Evolutionary conservation across 2,888 invertebrate species (phyloP), one percentile per base, ranked within the genome.

Genomic region (Apamea epomidion): DNA sequence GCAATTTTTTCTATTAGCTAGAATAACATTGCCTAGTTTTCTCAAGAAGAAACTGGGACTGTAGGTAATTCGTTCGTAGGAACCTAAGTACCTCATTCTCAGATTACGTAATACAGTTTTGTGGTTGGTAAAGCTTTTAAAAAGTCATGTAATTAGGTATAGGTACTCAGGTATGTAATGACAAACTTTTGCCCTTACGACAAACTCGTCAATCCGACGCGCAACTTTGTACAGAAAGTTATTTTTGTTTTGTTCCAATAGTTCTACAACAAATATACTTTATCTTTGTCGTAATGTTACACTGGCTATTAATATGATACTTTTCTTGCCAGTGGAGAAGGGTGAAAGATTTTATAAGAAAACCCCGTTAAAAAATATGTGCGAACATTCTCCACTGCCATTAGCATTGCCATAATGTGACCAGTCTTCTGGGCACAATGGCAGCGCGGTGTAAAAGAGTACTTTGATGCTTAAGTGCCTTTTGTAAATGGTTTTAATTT

Each of bases 401-500:
- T 82, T 84, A 83, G 60, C 80, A 81, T 69, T 84, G 79, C 48
- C 48, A 70, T 84, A 80, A 69, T 81, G 81, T 79, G 80, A 79
- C 84, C 84, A 81, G 84, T 78, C 45, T 81, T 79, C 84, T 69
- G 48, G 6, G 37, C 48, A 81, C 80, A 79, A 84, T 81, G 80
- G 69, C 62, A 79, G 79, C 54, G 54, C 64, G 29, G 54, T 79
- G 80, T 54, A 64, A 84, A 78, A 58, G 80, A 79, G 81, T 69
- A 78, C 81, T 81, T 81, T 84, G 81, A 81, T 70, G 64, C 62
- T 58, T 45, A 84, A 84, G 84, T 84, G 80, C 54, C 69, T 79
- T 81, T 81, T 84, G 69, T 64, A 81, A 84, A 84, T 48, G 81
- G 48, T 70, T 84, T 81, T 79, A 84, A 79, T 81, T 81, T 81